Percentiles rank a stretch among this genome's conserved stretches.
Conservation (phyloP, 2,113 vertebrate genomes). For the Sylvilagus bachmani region DNA sequence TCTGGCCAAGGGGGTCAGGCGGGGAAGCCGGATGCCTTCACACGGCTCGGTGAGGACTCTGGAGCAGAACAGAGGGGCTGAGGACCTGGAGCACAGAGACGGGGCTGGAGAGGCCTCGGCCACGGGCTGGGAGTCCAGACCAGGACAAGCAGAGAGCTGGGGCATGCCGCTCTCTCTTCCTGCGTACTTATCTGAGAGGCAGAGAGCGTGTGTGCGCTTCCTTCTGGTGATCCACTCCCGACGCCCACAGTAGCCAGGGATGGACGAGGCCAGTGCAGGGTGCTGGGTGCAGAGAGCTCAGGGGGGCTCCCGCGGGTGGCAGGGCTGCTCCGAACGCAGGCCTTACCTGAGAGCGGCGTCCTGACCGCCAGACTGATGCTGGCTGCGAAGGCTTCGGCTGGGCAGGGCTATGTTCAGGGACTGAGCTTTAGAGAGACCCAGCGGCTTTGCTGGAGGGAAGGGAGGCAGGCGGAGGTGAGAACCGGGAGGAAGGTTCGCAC, state of each 20-base stretch:
- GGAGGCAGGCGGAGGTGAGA: not conserved
- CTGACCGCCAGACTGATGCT: too few species aligned
- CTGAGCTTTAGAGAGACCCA: constrained; percentile 40
- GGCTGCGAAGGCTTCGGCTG: not conserved
- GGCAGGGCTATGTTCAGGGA: not conserved
- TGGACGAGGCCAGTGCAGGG: too few species aligned
- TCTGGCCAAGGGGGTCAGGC: not conserved
- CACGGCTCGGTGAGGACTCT: constrained; percentile 9
- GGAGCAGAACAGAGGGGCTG: constrained; percentile 11
- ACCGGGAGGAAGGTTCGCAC: not conserved
- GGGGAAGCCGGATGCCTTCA: constrained; percentile 16
- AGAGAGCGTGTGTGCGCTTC: too few species aligned
- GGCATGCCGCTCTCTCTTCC: not conserved
- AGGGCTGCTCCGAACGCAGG: too few species aligned
- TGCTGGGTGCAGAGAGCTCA: too few species aligned
- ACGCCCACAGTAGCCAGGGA: too few species aligned
- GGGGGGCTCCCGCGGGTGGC: too few species aligned
- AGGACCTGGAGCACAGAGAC: not conserved
- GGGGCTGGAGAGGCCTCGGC: not conserved
- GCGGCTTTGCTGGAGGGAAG: not conserved
- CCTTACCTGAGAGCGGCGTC: too few species aligned
- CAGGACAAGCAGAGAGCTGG: not conserved
- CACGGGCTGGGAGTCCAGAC: not conserved
- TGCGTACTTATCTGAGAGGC: too few species aligned
- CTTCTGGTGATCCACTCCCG: too few species aligned